Evolutionary conservation across 2,797 vertebrate species (phyloP).

Genomic region (Parauchenoglanis punctatus): DNA sequence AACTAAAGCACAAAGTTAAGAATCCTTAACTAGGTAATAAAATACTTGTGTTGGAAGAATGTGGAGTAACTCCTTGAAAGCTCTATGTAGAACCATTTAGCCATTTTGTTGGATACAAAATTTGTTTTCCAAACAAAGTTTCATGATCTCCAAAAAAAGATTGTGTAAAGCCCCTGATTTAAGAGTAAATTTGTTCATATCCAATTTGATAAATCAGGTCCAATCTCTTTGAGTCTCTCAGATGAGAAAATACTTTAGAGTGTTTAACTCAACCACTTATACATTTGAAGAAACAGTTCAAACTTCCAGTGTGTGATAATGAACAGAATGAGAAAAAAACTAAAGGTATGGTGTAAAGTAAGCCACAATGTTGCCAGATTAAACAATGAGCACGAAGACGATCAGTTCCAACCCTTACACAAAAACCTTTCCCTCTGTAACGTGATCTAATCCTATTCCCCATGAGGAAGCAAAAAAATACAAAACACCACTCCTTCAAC

Average conservation of each 20-base stretch:
- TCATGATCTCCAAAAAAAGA: neutral
- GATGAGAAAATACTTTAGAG: neutral
- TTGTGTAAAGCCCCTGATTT: neutral
- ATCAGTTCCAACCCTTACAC: neutral
- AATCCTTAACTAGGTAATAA: neutral
- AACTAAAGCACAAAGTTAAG: neutral
- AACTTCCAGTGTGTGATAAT: neutral
- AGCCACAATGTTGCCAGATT: neutral
- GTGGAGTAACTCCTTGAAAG: neutral
- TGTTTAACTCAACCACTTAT: neutral
- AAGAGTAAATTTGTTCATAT: neutral
- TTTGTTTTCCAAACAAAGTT: neutral
- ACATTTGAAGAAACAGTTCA: neutral
- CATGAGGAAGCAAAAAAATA: neutral
- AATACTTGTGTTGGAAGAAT: neutral
- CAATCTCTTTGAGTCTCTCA: neutral
- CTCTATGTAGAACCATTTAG: neutral
- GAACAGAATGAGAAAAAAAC: neutral
- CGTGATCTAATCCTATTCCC: neutral
- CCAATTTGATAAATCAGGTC: neutral
- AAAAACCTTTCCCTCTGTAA: neutral
- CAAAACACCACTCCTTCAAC: neutral
- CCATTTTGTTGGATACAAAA: neutral
- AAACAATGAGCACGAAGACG: neutral
- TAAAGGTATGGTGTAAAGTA: neutral